These are phyloP conservation scores for Pollachius pollachius DNA, from an alignment of 2,113 vertebrate genomes.

Conservation along the genomic window DNA sequence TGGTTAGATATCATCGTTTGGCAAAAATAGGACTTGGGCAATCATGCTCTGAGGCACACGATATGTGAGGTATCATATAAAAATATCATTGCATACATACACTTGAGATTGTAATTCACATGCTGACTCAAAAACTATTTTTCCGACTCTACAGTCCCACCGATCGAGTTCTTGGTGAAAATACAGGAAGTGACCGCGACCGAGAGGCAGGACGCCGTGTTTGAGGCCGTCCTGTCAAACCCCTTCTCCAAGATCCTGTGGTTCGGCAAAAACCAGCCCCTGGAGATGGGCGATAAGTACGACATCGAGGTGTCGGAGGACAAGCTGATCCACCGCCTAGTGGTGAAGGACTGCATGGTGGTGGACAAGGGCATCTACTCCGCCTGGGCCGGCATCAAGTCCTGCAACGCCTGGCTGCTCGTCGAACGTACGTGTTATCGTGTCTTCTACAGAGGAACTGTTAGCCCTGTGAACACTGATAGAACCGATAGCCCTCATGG, in stretches of 20 bases:
- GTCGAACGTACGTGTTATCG: slow-evolving; percentile 75
- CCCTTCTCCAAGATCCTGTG: slow-evolving; percentile 73
- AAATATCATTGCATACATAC: too few relatives aligned
- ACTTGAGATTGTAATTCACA: too few relatives aligned
- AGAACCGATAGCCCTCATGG: too few relatives aligned
- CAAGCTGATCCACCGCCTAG: slow-evolving; percentile 78
- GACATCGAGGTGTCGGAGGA: slow-evolving; percentile 75
- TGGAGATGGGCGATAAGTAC: slow-evolving; percentile 70
- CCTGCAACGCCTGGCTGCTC: slow-evolving; percentile 80
- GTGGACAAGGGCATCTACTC: slow-evolving; percentile 82
- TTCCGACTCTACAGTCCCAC: slow-evolving; percentile 68
- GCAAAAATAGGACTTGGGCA: too few relatives aligned
- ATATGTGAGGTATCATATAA: too few relatives aligned
- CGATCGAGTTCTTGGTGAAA: slow-evolving; percentile 69
- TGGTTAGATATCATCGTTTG: too few relatives aligned
- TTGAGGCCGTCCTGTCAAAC: slow-evolving; percentile 73
- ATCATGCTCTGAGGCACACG: too few relatives aligned
- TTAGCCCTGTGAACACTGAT: background rate
- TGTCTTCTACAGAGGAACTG: background rate
- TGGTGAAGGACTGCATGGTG: slow-evolving; percentile 66
- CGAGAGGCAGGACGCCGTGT: slow-evolving; percentile 68
- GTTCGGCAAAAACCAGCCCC: slow-evolving; percentile 71
- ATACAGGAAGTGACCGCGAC: slow-evolving; percentile 67
- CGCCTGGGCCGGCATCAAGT: slow-evolving; percentile 66
- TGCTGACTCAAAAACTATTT: background rate